A percentile compares a stretch with the other conserved stretches of the same genome.
These are phyloP conservation scores for Pterostichus madidus DNA, from an alignment of 2,888 invertebrate species.

Conservation along the genomic window DNA sequence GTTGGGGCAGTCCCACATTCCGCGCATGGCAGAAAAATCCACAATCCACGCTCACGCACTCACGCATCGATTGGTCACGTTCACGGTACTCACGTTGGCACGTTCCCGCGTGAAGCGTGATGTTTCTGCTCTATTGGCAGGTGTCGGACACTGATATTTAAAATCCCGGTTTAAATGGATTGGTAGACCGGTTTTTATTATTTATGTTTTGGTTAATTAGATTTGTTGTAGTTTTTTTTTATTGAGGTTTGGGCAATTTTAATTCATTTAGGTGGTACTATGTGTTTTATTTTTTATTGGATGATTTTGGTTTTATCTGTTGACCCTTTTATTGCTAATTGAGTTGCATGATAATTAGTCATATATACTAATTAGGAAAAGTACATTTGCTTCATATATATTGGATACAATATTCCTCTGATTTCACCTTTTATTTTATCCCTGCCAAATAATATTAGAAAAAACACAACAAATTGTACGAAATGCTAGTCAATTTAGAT, in stretches of 20 bases:
- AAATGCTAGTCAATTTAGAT: too few species aligned
- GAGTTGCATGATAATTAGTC: not conserved
- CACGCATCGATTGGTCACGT: constrained; percentile 53
- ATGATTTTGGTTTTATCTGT: constrained; percentile 20
- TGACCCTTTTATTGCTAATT: constrained; percentile 2
- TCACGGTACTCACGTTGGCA: constrained; percentile 14
- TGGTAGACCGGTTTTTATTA: constrained; percentile 15
- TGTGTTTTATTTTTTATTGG: constrained; percentile 25
- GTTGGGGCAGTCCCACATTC: constrained; percentile 59
- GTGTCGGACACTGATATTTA: not conserved
- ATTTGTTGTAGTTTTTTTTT: too few species aligned
- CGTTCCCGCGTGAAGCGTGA: constrained; percentile 46
- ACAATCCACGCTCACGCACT: constrained; percentile 34
- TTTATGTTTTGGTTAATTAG: not conserved
- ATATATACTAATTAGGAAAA: too few species aligned
- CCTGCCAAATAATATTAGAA: too few species aligned
- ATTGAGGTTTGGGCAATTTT: not conserved
- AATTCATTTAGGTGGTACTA: not conserved
- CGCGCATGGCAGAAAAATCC: constrained; percentile 47
- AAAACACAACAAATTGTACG: too few species aligned
- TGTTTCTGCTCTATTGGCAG: not conserved
- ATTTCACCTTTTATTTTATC: too few species aligned
- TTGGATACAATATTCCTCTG: too few species aligned
- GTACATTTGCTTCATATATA: too few species aligned
- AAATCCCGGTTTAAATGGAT: constrained; percentile 26